Conservation (phyloP, 2,113 vertebrate species). For the Synodontis membranacea region DNA sequence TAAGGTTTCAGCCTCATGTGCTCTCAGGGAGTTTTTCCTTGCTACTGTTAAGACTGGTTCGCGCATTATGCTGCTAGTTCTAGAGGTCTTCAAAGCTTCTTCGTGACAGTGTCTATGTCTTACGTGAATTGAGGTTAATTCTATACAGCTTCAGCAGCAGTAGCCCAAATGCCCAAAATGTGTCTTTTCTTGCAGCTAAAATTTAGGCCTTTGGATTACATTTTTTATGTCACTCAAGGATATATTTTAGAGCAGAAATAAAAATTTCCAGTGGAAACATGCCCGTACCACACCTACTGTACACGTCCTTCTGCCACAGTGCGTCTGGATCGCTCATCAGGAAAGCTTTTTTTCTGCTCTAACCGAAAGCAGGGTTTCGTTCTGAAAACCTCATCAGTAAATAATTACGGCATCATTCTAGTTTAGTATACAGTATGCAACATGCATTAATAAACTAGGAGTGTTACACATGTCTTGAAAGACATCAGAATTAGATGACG, state of each 20-base stretch:
- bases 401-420: neutral
- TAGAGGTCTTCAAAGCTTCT: neutral
- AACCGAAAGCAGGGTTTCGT: slow-evolving; percentile 30
- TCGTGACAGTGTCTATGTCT: neutral
- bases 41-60: neutral
- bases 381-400: slow-evolving; percentile 23
- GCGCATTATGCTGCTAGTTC: neutral
- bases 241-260: slow-evolving; percentile 10
- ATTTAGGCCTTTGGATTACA: slow-evolving; percentile 16
- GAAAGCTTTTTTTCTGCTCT: slow-evolving; percentile 40
- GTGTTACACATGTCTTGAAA: neutral
- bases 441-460: neutral
- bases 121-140: neutral
- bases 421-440: neutral
- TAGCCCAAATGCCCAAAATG: neutral
- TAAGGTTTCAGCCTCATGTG: neutral
- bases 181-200: slow-evolving; percentile 16
- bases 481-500: neutral
- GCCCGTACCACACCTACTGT: slow-evolving; percentile 43
- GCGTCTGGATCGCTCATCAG: slow-evolving; percentile 50
- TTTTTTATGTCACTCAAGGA: slow-evolving; percentile 22
- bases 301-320: slow-evolving; percentile 36
- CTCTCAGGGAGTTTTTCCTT: neutral
- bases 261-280: slow-evolving; percentile 37
- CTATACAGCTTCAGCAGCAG: neutral